These are phyloP conservation scores for Wasmannia auropunctata DNA, from an alignment of 1,140 invertebrate species.

Conservation along the genomic window DNA sequence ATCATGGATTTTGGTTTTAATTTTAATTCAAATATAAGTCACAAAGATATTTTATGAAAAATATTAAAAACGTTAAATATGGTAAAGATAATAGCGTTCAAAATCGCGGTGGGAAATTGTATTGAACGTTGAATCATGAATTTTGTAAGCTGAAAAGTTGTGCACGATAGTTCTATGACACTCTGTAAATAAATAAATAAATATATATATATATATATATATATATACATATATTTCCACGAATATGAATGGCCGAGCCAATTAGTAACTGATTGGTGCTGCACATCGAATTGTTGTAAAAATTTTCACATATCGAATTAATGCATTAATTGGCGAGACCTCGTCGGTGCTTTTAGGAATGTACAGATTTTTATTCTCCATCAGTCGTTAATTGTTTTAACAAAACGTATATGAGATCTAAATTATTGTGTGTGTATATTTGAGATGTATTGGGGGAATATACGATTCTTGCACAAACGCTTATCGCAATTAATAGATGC, in stretches of 20 bases:
- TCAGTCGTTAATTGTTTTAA: slow-evolving; percentile 44
- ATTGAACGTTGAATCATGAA: neutral
- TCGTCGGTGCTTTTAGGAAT: slow-evolving; percentile 34
- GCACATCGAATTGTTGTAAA: neutral
- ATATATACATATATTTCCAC: slow-evolving; percentile 13
- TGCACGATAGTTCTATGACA: neutral
- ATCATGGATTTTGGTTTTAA: neutral
- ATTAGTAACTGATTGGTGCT: slow-evolving; percentile 33
- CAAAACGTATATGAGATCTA: slow-evolving; percentile 39
- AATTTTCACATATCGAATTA: slow-evolving; percentile 35
- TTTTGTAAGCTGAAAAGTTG: neutral
- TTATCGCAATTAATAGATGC: slow-evolving; percentile 46
- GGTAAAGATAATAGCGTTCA: neutral
- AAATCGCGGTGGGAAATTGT: neutral
- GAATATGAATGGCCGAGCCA: slow-evolving; percentile 11
- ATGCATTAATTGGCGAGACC: slow-evolving; percentile 41
- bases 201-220: neutral
- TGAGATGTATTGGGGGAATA: slow-evolving; percentile 25
- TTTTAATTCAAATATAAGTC: neutral
- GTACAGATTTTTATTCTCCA: slow-evolving; percentile 33
- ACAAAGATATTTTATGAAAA: neutral
- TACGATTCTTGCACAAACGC: slow-evolving; percentile 32
- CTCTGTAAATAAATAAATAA: too few species aligned
- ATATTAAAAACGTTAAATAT: neutral
- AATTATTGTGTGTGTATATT: slow-evolving; percentile 44